Evolutionary conservation across 2,888 invertebrate species (phyloP).

Genomic region (Lasioglossum marginatum): DNA sequence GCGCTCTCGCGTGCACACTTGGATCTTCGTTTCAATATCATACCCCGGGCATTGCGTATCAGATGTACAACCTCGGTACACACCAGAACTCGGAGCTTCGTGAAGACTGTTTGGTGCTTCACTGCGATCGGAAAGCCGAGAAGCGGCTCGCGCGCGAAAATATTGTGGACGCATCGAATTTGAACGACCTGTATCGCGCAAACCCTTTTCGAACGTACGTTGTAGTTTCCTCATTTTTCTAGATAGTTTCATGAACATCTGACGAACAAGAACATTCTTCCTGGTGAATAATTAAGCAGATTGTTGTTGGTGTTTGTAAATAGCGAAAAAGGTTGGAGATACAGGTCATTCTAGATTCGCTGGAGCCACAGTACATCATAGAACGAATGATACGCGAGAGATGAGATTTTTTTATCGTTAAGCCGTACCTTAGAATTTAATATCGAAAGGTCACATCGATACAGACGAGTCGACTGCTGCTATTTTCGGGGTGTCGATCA

Average conservation of each 20-base stretch:
- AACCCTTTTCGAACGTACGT: neutral
- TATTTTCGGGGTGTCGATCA: constrained; percentile 54
- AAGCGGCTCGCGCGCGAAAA: neutral
- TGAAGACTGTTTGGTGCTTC: neutral
- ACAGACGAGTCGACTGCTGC: constrained; percentile 57
- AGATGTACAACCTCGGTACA: neutral
- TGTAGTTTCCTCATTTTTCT: neutral
- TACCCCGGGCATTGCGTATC: neutral
- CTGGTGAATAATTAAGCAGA: neutral
- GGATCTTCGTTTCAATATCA: neutral
- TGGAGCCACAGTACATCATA: neutral
- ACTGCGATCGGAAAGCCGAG: neutral
- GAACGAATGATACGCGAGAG: constrained; percentile 8
- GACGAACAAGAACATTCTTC: neutral
- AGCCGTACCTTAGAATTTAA: constrained; percentile 47
- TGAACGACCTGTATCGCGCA: neutral
- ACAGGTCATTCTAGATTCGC: neutral
- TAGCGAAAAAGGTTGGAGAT: neutral
- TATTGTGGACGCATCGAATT: neutral
- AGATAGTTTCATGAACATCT: too few relatives aligned
- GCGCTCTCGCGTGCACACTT: neutral
- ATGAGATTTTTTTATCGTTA: constrained; percentile 18
- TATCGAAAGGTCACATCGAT: constrained; percentile 66
- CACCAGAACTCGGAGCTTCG: neutral
- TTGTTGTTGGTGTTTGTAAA: too few relatives aligned